A percentile compares a stretch with the other conserved stretches of the same genome.
Evolutionary conservation across 2,888 invertebrate genomes (phyloP).

Genomic region (Drosophila cognata): DNA sequence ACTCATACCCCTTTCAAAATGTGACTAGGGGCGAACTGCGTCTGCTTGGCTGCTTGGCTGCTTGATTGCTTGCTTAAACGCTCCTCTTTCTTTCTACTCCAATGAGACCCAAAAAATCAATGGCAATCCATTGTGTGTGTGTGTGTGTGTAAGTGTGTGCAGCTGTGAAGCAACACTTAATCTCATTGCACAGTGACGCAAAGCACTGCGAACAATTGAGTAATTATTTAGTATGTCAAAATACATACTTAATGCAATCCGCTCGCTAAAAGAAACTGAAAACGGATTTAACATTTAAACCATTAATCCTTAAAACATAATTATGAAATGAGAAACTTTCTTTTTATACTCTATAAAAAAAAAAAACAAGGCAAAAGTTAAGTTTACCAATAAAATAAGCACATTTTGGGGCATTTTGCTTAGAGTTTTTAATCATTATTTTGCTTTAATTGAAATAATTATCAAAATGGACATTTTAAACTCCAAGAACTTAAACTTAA

Average conservation of each 20-base stretch:
- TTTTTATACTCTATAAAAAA: not conserved
- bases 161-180: constrained; percentile 44
- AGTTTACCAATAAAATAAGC: not conserved
- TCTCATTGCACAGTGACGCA: constrained; percentile 46
- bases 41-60: not conserved
- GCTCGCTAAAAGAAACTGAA: not conserved
- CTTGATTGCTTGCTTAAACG: constrained; percentile 21
- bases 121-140: constrained; percentile 61
- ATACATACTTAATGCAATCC: not conserved
- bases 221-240: not conserved
- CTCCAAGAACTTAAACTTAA: not conserved
- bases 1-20: constrained; percentile 55
- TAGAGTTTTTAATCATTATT: not conserved
- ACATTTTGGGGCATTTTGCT: not conserved
- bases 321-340: not conserved
- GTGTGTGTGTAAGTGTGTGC: constrained; percentile 14
- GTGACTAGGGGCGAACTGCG: constrained; percentile 69
- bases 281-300: not conserved
- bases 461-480: not conserved
- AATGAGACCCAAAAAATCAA: constrained; percentile 68
- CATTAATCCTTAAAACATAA: not conserved
- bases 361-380: not conserved
- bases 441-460: not conserved
- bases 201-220: not conserved
- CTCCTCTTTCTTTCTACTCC: constrained; percentile 26